Evolutionary conservation across 2,888 invertebrate species (phyloP).

Genomic region (Acleris holmiana): DNA sequence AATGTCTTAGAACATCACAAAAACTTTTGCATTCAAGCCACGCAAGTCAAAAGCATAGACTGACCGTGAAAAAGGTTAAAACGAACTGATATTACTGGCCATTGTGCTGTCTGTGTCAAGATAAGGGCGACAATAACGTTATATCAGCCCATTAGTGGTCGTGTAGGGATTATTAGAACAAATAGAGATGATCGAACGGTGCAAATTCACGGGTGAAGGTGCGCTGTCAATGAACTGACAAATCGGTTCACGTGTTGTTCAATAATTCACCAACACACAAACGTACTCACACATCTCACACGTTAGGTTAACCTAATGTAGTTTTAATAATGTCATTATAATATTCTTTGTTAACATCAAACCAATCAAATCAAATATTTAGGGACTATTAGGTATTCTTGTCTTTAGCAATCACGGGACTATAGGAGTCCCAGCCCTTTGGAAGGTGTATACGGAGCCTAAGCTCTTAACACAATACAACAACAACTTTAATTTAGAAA

Average conservation of each 20-base stretch:
- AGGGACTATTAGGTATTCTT: too few relatives aligned
- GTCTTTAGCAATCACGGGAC: too few relatives aligned
- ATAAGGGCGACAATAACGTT: constrained; percentile 64
- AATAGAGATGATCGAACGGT: constrained; percentile 65
- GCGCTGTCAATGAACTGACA: constrained; percentile 15
- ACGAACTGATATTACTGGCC: constrained; percentile 34
- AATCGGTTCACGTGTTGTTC: neutral
- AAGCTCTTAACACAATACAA: too few relatives aligned
- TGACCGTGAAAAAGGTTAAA: constrained; percentile 33
- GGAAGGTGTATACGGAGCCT: too few relatives aligned
- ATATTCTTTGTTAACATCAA: too few relatives aligned
- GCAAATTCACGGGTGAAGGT: constrained; percentile 67
- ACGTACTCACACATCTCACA: too few relatives aligned
- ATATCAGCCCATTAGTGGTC: constrained; percentile 66
- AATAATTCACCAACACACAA: too few relatives aligned
- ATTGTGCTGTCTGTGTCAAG: constrained; percentile 49
- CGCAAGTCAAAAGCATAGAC: constrained; percentile 5
- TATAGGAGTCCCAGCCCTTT: too few relatives aligned
- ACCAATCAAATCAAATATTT: too few relatives aligned
- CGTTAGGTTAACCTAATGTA: too few relatives aligned
- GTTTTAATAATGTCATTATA: too few relatives aligned
- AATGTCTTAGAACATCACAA: neutral
- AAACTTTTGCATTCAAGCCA: constrained; percentile 5
- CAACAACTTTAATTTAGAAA: too few relatives aligned
- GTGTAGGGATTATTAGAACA: constrained; percentile 61